Evolutionary conservation across 2,888 invertebrate species (phyloP).

Genomic region (Lycaena phlaeas): DNA sequence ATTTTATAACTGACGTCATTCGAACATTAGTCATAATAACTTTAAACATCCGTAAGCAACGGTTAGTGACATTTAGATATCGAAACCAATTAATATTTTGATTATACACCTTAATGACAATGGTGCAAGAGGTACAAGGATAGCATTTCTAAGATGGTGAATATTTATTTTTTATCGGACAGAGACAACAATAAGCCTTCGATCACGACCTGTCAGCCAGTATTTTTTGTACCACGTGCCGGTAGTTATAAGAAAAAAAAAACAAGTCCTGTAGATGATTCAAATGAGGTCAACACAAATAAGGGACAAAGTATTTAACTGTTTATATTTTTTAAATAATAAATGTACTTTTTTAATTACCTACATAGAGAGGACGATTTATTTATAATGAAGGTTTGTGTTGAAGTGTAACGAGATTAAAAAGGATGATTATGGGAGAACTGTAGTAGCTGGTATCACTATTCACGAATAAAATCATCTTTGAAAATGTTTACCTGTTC

Average conservation of each 20-base stretch:
- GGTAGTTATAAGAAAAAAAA: constrained; percentile 15
- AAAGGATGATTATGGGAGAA: too few species aligned
- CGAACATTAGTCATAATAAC: constrained; percentile 8
- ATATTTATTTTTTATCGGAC: constrained; percentile 25
- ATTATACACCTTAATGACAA: constrained; percentile 15
- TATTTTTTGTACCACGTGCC: constrained; percentile 29
- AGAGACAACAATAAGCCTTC: constrained; percentile 41
- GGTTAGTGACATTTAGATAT: constrained; percentile 19
- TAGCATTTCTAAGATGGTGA: constrained; percentile 11
- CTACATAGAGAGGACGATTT: too few species aligned
- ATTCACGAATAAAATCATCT: too few species aligned
- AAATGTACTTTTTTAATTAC: too few species aligned
- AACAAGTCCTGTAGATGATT: neutral
- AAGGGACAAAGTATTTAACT: neutral
- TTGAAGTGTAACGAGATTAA: too few species aligned
- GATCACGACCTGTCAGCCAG: constrained; percentile 48
- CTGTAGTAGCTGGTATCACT: too few species aligned
- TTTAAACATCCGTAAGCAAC: constrained; percentile 22
- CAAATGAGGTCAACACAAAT: neutral
- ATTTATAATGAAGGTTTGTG: too few species aligned
- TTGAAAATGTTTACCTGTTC: too few species aligned
- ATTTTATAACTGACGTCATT: neutral
- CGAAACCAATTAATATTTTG: neutral
- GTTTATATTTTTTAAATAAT: too few species aligned
- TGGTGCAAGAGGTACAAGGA: constrained; percentile 12